Conservation (phyloP, 2,113 vertebrate genomes). For the Mionectes macconnelli region DNA sequence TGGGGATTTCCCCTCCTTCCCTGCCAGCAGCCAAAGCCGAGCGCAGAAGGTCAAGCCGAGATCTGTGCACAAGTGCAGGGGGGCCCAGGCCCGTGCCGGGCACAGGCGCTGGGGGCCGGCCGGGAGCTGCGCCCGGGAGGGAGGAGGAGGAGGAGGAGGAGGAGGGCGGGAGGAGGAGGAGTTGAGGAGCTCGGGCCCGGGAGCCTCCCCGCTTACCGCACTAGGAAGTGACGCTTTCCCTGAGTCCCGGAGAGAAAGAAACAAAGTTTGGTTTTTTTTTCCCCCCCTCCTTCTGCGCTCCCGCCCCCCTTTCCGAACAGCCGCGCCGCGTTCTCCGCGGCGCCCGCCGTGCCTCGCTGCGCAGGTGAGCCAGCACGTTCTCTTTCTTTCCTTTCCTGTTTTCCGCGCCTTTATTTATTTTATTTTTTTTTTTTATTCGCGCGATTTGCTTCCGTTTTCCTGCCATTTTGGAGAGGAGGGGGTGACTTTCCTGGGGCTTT, state of each 20-base stretch:
- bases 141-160: not conserved
- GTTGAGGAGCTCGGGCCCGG: slow-evolving; percentile 44
- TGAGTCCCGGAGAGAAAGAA: slow-evolving; percentile 69
- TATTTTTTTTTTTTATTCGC: not conserved
- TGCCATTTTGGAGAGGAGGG: slow-evolving; percentile 10
- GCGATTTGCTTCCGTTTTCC: slow-evolving; percentile 28
- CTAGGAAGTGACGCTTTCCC: slow-evolving; percentile 82
- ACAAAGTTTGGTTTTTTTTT: slow-evolving; percentile 55
- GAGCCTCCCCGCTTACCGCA: slow-evolving; percentile 57
- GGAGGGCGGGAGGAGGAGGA: not conserved
- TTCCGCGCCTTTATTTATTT: not conserved
- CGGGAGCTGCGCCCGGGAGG: not conserved
- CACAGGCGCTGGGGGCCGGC: not conserved
- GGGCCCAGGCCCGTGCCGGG: not conserved
- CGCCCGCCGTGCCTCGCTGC: not conserved
- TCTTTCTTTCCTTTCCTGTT: not conserved
- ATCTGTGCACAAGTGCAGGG: not conserved
- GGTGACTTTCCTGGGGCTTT: not conserved
- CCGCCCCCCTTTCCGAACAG: not conserved
- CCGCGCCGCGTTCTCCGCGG: not conserved
- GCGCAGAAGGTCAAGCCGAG: not conserved
- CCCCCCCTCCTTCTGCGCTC: not conserved
- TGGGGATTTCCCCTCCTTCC: not conserved
- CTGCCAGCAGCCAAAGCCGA: not conserved
- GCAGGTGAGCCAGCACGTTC: not conserved